Evolutionary conservation across 2,888 invertebrate species (phyloP).

Genomic region (Rosalia funebris): DNA sequence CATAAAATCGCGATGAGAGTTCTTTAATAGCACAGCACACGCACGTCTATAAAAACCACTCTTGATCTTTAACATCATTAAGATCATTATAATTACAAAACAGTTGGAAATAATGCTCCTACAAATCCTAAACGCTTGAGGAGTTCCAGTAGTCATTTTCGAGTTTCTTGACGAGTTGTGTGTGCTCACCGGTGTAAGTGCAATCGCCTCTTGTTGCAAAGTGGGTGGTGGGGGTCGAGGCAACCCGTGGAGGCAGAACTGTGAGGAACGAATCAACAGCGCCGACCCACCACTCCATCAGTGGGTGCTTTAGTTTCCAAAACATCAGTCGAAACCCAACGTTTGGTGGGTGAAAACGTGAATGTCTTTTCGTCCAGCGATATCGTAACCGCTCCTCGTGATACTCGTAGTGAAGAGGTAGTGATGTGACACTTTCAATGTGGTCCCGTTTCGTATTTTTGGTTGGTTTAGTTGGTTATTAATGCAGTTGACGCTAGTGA

Average conservation of each 20-base stretch:
- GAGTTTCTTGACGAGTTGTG: not conserved
- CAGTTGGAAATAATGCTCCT: constrained; percentile 2
- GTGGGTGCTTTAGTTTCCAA: constrained; percentile 47
- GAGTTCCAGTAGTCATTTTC: constrained; percentile 8
- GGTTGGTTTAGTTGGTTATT: constrained; percentile 39
- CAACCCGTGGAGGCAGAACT: constrained; percentile 58
- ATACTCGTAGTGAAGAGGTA: constrained; percentile 28
- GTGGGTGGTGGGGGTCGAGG: constrained; percentile 56
- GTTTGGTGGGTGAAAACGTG: constrained; percentile 42
- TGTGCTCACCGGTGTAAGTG: constrained; percentile 33
- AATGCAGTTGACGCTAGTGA: constrained; percentile 25
- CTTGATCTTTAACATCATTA: constrained; percentile 2
- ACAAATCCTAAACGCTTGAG: constrained; percentile 13
- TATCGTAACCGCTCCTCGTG: constrained; percentile 14
- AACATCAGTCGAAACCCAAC: constrained; percentile 53
- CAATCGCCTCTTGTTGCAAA: constrained; percentile 49
- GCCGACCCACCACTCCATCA: constrained; percentile 57
- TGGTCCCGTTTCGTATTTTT: constrained; percentile 40
- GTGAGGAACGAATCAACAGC: constrained; percentile 59
- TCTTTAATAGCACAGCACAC: not conserved
- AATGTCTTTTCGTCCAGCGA: constrained; percentile 13
- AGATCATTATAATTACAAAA: constrained; percentile 2
- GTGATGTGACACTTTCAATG: constrained; percentile 51
- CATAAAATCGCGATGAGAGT: too few species aligned
- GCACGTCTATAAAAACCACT: not conserved